Evolutionary conservation across 2,888 invertebrate species (phyloP).

Genomic region (Pyrrhosoma nymphula): DNA sequence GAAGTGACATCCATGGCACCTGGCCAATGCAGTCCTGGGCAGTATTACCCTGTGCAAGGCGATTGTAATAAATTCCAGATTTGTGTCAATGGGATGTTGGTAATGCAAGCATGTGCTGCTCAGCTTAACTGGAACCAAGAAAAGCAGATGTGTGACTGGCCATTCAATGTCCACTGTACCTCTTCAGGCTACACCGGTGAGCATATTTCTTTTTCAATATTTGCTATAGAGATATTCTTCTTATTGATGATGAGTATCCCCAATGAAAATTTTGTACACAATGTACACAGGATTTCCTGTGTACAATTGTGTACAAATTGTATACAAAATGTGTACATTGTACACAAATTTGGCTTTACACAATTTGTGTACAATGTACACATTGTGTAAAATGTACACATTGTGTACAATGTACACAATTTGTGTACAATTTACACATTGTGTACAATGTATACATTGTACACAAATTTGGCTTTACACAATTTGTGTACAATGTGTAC

Average conservation of each 20-base stretch:
- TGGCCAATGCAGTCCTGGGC: slow-evolving; percentile 83
- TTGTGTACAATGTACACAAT: too few relatives aligned
- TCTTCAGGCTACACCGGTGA: slow-evolving; percentile 71
- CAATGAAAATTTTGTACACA: too few relatives aligned
- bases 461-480: too few relatives aligned
- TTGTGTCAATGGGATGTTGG: slow-evolving; percentile 87
- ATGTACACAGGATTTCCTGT: too few relatives aligned
- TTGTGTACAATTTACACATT: neutral
- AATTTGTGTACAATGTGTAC: too few relatives aligned
- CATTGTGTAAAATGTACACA: too few relatives aligned
- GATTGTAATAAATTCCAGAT: slow-evolving; percentile 87
- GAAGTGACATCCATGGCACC: slow-evolving; percentile 68
- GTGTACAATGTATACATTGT: too few relatives aligned
- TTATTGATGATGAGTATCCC: neutral
- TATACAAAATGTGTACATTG: too few relatives aligned
- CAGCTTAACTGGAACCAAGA: slow-evolving; percentile 87
- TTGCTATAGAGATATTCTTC: neutral
- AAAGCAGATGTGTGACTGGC: slow-evolving; percentile 87
- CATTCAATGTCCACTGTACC: slow-evolving; percentile 83
- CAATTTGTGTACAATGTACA: too few relatives aligned
- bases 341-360: too few relatives aligned
- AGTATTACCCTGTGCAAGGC: slow-evolving; percentile 86
- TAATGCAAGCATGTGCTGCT: slow-evolving; percentile 87
- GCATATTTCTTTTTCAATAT: neutral
- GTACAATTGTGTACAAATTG: too few relatives aligned